Evolutionary conservation across 1,140 invertebrate genomes (phyloP).

Genomic region (Eufriesea mexicana): DNA sequence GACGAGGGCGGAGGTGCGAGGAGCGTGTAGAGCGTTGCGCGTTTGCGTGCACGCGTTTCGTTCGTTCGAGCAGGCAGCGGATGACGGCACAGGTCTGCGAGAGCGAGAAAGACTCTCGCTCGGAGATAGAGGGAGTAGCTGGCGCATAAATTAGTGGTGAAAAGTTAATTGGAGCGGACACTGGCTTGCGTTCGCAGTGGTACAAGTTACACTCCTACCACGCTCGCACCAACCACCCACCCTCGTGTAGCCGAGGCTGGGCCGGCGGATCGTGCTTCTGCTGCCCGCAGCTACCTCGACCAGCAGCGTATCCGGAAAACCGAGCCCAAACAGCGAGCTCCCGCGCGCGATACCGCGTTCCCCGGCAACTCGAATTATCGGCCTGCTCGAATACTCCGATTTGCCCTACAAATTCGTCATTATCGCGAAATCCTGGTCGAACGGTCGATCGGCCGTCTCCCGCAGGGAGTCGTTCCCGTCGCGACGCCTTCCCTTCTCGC

Average conservation of each 20-base stretch:
- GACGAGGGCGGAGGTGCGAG: not conserved
- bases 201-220: constrained; percentile 71
- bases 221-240: constrained; percentile 28
- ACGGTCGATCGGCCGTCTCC: not conserved
- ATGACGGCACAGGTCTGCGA: not conserved
- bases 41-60: constrained; percentile 42
- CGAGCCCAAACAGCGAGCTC: not conserved
- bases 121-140: constrained; percentile 45
- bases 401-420: constrained; percentile 68
- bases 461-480: not conserved
- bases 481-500: not conserved
- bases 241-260: constrained; percentile 18
- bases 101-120: constrained; percentile 45
- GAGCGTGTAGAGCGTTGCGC: constrained; percentile 1
- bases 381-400: constrained; percentile 60
- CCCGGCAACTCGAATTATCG: constrained; percentile 45
- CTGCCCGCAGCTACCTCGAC: not conserved
- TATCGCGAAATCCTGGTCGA: constrained; percentile 60
- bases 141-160: constrained; percentile 77
- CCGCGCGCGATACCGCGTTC: constrained; percentile 25
- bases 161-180: constrained; percentile 78
- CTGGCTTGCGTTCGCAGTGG: constrained; percentile 69
- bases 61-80: not conserved
- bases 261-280: not conserved
- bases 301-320: not conserved